Percentiles rank a stretch among this genome's conserved stretches.
Conservation (phyloP, 2,888 invertebrate genomes). For the Neoaliturus tenellus region DNA sequence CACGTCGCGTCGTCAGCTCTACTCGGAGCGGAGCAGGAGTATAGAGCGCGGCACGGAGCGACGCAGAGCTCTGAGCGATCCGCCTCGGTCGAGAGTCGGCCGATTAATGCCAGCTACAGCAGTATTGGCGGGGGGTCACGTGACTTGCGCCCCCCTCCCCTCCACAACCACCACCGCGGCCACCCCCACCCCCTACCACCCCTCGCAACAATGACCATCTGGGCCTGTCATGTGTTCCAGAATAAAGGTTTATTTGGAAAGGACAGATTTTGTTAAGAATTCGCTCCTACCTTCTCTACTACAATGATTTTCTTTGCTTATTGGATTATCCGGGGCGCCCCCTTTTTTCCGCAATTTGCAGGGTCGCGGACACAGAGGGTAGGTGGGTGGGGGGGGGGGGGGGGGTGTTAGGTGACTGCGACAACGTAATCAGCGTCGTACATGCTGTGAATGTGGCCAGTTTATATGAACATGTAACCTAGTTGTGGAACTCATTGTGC, state of each 20-base stretch:
- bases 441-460: background rate
- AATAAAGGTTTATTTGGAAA: slow-evolving; percentile 54
- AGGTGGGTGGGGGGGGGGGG: background rate
- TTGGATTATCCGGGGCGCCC: slow-evolving; percentile 38
- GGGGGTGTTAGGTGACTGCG: background rate
- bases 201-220: slow-evolving; percentile 53
- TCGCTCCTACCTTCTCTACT: slow-evolving; percentile 51
- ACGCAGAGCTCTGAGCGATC: background rate
- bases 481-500: too few species aligned
- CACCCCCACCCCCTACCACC: background rate
- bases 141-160: slow-evolving; percentile 35
- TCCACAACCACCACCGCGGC: background rate
- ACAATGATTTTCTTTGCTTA: slow-evolving; percentile 51
- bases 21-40: background rate
- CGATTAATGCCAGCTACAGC: slow-evolving; percentile 45
- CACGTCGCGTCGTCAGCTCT: too few species aligned
- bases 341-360: slow-evolving; percentile 3
- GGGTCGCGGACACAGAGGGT: background rate
- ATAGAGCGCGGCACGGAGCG: background rate
- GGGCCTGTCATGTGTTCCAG: slow-evolving; percentile 53
- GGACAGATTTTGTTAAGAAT: slow-evolving; percentile 54
- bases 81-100: slow-evolving; percentile 29
- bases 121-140: slow-evolving; percentile 42
- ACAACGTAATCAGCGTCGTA: slow-evolving; percentile 11
- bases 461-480: background rate